Conservation (phyloP, 1,140 invertebrate species). For the Portunus trituberculatus region DNA sequence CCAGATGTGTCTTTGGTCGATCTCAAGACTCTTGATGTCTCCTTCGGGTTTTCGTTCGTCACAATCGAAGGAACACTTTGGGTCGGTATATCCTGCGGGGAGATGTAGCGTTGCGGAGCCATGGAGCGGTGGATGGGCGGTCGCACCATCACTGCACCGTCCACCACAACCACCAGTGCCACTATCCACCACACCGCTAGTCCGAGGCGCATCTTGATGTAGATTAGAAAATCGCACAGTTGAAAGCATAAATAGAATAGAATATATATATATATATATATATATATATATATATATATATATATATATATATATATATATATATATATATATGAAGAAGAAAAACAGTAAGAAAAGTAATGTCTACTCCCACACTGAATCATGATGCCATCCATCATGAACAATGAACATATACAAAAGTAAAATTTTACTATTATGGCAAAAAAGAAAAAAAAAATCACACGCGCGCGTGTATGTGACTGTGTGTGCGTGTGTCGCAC, state of each 20-base stretch:
- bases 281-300: slow-evolving; percentile 51
- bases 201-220: slow-evolving; percentile 64
- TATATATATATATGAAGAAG: slow-evolving; percentile 5
- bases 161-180: slow-evolving; percentile 30
- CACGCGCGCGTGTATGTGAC: slow-evolving; percentile 10
- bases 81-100: not conserved
- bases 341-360: not conserved
- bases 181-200: slow-evolving; percentile 36
- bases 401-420: not conserved
- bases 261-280: slow-evolving; percentile 43
- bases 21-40: not conserved
- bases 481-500: not conserved
- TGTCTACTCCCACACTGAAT: not conserved
- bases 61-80: not conserved
- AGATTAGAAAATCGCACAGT: not conserved
- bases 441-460: slow-evolving; percentile 25
- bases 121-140: not conserved
- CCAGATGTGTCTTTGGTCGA: not conserved
- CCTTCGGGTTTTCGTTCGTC: not conserved
- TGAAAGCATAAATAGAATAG: not conserved
- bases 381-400: not conserved
- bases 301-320: slow-evolving; percentile 52
- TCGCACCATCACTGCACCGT: not conserved
- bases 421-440: not conserved
- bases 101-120: not conserved